Base-by-base conservation (phyloP, 1,140 invertebrate genomes). In the Pogonomyrmex barbatus region DNA sequence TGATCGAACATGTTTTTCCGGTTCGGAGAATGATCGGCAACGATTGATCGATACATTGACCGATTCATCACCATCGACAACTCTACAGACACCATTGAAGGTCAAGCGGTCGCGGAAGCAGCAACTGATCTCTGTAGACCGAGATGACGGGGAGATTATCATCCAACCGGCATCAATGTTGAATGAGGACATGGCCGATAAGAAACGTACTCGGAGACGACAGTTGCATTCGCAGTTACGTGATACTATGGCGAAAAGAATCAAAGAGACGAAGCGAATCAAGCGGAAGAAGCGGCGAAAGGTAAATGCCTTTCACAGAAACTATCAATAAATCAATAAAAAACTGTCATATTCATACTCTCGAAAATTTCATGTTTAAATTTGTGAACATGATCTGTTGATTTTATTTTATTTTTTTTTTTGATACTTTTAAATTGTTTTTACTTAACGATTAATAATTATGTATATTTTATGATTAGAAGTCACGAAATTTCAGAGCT, bases 121-220 rank as follows among this genome's bases (percentile, higher is more conserved):
- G 60, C 94, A 95, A 78, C 87, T 95, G 67, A 94, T 92, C 9
- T 91, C 90, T 0, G 94, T 95, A 0, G 94, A 95, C 88, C 93
- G 95, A 1, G 94, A 92, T 2, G 94, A 95, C 88, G 93, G 94
- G 0, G 95, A 95, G 85, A 95, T 95, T 9, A 95, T 95, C 42
- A 95, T 95, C 54, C 95, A 95, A 87, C 93, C 94, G 2, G 93
- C 94, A 4, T 93, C 92, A 4, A 85, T 92, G 50, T 73, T 92
- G 10, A 91, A 88, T 0, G 94, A 95, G 14, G 93, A 94, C 14
- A 89, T 92, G 33, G 88, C 67, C 10, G 42, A 62, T 45, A 93
- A 79, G 78, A 93, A 94, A 73, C 93, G 91, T 0, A 85, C 90
- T 76, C 86, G 94, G 76, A 94, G 92, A 73, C 93, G 90, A 86